phyloP scores from a whole-genome alignment of 2,113 vertebrate species.

The Xiphophorus couchianus region DNA sequence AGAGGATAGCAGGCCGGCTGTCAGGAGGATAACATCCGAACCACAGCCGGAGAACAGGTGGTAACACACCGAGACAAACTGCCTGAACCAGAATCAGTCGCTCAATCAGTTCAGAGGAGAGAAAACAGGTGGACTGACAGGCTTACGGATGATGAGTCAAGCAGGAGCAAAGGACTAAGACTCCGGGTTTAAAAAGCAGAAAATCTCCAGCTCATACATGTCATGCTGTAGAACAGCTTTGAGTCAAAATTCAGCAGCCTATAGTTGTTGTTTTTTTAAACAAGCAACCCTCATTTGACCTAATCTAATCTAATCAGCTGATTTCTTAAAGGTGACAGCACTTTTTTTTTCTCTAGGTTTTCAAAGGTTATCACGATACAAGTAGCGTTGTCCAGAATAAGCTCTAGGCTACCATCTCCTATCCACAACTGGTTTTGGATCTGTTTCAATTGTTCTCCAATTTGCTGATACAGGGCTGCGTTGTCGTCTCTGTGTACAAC shows the following conservation, averaged over 20 bases:
- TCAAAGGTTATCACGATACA: not conserved
- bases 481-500: not conserved
- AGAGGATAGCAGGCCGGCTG: slow-evolving; percentile 21
- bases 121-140: slow-evolving; percentile 39
- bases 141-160: not conserved
- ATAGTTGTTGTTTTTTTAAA: not conserved
- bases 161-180: not conserved
- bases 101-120: slow-evolving; percentile 18
- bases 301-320: not conserved
- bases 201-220: not conserved
- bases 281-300: not conserved
- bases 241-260: not conserved
- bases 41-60: slow-evolving; percentile 72
- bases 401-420: not conserved
- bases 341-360: not conserved
- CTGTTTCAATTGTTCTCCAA: too few relatives aligned
- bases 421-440: not conserved
- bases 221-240: not conserved
- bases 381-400: not conserved
- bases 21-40: slow-evolving; percentile 65
- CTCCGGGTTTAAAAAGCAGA: not conserved
- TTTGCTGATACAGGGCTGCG: not conserved
- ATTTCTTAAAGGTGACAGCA: not conserved
- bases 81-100: slow-evolving; percentile 37
- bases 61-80: slow-evolving; percentile 61